Percentiles rank a stretch among this genome's conserved stretches.
phyloP scores from a whole-genome alignment of 2,113 vertebrate genomes.

The Myrmophylax atrothorax region DNA sequence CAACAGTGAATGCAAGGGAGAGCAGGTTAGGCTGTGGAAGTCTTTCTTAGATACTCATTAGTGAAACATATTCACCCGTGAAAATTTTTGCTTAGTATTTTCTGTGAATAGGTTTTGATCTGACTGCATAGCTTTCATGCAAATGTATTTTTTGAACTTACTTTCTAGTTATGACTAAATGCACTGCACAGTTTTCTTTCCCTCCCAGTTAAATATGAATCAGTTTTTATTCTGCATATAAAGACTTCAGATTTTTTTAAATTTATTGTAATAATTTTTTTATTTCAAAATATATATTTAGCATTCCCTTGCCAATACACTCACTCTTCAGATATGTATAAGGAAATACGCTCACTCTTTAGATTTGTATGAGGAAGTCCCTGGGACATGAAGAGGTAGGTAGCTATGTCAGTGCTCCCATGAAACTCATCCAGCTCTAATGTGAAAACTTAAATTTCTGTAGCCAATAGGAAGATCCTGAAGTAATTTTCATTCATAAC shows the following conservation, averaged over 20 bases:
- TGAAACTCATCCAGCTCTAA: neutral
- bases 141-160: neutral
- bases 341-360: neutral
- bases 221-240: neutral
- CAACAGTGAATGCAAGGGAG: neutral
- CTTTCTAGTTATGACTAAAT: constrained; percentile 12
- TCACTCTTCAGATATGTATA: neutral
- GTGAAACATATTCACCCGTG: neutral
- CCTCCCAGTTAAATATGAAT: neutral
- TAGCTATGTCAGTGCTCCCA: neutral
- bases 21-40: neutral
- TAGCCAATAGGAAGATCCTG: neutral
- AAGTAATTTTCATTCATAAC: neutral
- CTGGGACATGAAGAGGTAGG: neutral
- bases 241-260: neutral
- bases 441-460: neutral
- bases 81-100: neutral
- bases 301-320: neutral
- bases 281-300: neutral
- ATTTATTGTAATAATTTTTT: neutral
- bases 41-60: neutral
- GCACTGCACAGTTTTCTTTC: neutral
- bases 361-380: neutral
- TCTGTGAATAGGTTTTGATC: neutral
- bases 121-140: neutral